Conservation (phyloP, 2,888 invertebrate genomes). For the Polydrusus cervinus region DNA sequence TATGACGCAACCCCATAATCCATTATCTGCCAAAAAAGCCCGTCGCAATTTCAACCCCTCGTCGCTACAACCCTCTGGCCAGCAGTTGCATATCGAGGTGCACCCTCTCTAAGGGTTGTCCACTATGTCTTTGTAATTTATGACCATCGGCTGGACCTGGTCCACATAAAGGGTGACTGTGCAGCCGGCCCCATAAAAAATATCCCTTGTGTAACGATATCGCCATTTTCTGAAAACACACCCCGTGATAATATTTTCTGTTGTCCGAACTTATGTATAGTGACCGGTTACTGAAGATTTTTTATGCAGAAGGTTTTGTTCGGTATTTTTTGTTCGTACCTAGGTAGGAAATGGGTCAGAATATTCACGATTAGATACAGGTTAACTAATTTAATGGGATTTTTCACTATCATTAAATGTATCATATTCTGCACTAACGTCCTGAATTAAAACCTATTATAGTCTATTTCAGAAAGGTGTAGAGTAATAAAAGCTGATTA, state of each 20-base stretch:
- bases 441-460: no score
- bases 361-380: constrained; percentile 30
- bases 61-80: constrained; percentile 50
- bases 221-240: constrained; percentile 63
- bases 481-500: no score
- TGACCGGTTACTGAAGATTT: constrained; percentile 54
- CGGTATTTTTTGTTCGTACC: constrained; percentile 4
- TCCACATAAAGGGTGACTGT: constrained; percentile 64
- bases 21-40: constrained; percentile 46
- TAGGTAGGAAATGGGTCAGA: constrained; percentile 20
- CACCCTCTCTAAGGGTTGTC: constrained; percentile 54
- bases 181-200: constrained; percentile 66
- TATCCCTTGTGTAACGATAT: constrained; percentile 59
- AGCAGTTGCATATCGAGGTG: constrained; percentile 54
- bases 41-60: constrained; percentile 51
- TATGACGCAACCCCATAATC: constrained; percentile 44
- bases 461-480: no score
- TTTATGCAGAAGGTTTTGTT: constrained; percentile 19
- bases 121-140: constrained; percentile 54
- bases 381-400: constrained; percentile 7
- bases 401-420: no score
- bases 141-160: constrained; percentile 65
- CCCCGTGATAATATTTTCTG: constrained; percentile 63
- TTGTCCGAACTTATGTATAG: constrained; percentile 61
- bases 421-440: no score